A percentile compares a stretch with the other conserved stretches of the same genome.
phyloP scores from a whole-genome alignment of 2,888 invertebrate genomes.

The Gastrophysa polygoni region DNA sequence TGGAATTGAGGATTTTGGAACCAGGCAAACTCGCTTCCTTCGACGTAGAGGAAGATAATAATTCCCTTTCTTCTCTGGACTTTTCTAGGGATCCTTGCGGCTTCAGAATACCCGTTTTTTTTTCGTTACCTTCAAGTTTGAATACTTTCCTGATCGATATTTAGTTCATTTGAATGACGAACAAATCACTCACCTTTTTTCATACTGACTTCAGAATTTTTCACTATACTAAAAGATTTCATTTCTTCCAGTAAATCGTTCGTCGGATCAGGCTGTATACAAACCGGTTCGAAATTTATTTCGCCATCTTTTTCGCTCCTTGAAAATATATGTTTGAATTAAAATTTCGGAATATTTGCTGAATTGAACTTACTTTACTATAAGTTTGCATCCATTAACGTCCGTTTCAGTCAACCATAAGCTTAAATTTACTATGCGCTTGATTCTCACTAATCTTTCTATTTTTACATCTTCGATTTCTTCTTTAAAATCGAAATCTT shows the following conservation, averaged over 20 bases:
- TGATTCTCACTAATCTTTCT: slow-evolving; percentile 60
- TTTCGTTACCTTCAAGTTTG: slow-evolving; percentile 43
- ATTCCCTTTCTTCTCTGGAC: slow-evolving; percentile 66
- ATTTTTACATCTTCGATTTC: slow-evolving; percentile 56
- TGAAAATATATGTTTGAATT: neutral
- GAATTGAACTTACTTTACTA: slow-evolving; percentile 47
- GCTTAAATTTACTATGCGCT: slow-evolving; percentile 61
- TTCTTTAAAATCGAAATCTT: slow-evolving; percentile 62
- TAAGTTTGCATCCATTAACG: slow-evolving; percentile 56
- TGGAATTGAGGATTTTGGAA: slow-evolving; percentile 12
- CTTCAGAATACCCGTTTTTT: slow-evolving; percentile 68
- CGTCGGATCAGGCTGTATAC: slow-evolving; percentile 58
- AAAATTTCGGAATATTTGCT: neutral
- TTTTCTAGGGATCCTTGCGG: slow-evolving; percentile 75
- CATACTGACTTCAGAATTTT: slow-evolving; percentile 34
- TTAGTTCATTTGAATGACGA: neutral
- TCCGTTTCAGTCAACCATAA: slow-evolving; percentile 59
- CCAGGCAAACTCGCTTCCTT: neutral
- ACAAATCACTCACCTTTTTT: slow-evolving; percentile 47
- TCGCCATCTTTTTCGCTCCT: slow-evolving; percentile 49
- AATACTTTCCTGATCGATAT: neutral
- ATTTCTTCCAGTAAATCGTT: slow-evolving; percentile 63
- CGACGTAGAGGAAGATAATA: slow-evolving; percentile 45
- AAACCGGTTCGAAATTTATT: slow-evolving; percentile 55
- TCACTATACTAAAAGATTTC: slow-evolving; percentile 60